phyloP scores from a whole-genome alignment of 2,888 invertebrate species.

The Caenorhabditis sp. region DNA sequence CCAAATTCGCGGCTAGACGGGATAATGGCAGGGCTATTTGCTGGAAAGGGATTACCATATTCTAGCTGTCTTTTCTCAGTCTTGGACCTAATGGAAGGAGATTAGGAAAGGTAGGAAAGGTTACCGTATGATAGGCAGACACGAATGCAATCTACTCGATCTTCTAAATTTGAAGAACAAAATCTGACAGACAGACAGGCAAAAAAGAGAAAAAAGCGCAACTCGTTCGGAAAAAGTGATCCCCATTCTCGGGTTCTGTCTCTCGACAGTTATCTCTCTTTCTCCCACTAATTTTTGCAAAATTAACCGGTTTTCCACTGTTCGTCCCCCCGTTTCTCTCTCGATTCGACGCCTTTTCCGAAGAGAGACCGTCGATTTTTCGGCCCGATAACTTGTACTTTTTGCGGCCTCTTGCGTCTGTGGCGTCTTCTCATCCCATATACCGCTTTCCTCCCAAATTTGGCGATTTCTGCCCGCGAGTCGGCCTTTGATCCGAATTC shows the following conservation, averaged over 20 bases:
- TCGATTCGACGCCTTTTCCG: constrained; percentile 19
- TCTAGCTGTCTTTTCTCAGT: too few species aligned
- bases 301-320: constrained; percentile 32
- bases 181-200: too few species aligned
- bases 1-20: too few species aligned
- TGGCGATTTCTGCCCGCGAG: background rate
- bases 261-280: constrained; percentile 12
- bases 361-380: constrained; percentile 1
- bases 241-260: too few species aligned
- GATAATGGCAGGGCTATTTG: too few species aligned
- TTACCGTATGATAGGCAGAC: too few species aligned
- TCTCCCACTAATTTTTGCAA: constrained; percentile 14
- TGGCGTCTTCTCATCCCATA: background rate
- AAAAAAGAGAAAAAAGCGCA: background rate
- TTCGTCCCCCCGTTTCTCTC: background rate
- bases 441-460: background rate
- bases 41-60: too few species aligned
- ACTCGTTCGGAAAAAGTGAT: background rate
- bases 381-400: constrained; percentile 58
- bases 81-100: too few species aligned
- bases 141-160: too few species aligned
- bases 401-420: constrained; percentile 5
- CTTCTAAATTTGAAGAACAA: too few species aligned
- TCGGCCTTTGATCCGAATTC: background rate
- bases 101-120: too few species aligned